phyloP scores from a whole-genome alignment of 2,888 invertebrate species.

The Xestia rhomboidea region DNA sequence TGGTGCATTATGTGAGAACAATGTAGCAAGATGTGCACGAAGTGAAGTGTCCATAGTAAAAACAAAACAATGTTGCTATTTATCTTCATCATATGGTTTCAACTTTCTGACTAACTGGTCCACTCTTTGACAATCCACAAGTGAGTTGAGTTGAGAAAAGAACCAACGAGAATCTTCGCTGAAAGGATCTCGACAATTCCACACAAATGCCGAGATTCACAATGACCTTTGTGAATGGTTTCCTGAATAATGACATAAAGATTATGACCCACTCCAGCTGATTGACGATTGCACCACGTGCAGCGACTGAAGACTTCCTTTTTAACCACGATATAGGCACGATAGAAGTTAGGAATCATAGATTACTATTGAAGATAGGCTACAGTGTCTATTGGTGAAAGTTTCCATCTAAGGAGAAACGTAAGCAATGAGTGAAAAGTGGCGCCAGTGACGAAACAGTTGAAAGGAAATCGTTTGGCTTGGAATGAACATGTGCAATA shows the following conservation, averaged over 20 bases:
- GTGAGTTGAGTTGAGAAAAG: background rate
- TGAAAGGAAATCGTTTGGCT: background rate
- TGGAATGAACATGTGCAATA: background rate
- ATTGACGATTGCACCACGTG: slow-evolving; percentile 45
- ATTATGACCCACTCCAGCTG: slow-evolving; percentile 44
- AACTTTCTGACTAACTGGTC: background rate
- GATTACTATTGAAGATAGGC: slow-evolving; percentile 16
- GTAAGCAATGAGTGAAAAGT: background rate
- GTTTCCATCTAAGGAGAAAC: background rate
- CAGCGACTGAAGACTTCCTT: slow-evolving; percentile 48
- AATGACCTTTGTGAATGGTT: slow-evolving; percentile 16
- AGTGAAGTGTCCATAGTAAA: too few relatives aligned
- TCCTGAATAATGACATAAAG: slow-evolving; percentile 37
- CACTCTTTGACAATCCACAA: background rate
- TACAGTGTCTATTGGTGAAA: background rate
- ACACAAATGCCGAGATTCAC: slow-evolving; percentile 35
- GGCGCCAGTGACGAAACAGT: background rate
- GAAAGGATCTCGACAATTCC: slow-evolving; percentile 21
- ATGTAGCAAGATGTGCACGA: too few relatives aligned
- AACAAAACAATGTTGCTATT: too few relatives aligned
- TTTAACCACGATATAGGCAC: slow-evolving; percentile 15
- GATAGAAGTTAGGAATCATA: slow-evolving; percentile 21
- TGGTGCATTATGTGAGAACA: too few relatives aligned
- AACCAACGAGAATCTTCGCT: background rate
- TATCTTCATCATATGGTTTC: background rate